Base-by-base conservation (phyloP, 2,888 invertebrate genomes). In the Branchinecta sandiegonensis region DNA sequence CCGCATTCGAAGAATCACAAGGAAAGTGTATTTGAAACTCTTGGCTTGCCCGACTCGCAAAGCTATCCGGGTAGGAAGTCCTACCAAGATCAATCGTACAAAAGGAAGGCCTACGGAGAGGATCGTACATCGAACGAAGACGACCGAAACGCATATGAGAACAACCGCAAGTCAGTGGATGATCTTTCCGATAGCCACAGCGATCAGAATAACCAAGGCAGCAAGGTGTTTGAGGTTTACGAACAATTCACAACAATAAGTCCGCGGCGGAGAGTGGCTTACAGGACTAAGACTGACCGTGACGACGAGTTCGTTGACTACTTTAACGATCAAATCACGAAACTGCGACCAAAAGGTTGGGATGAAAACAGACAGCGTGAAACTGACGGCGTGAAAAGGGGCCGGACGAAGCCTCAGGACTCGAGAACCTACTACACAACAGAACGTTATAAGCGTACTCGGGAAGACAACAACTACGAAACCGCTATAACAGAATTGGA, bases 271-370 rank as follows among this genome's bases (percentile, higher is more conserved):
- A 56, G 56, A 56, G 17, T n/a, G 17, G 17, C 14, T 14, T n/a
- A 8, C 17, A 56, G 17, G 17, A 17, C 56, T n/a, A 56, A 56
- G 17, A 56, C 1, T 56, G 56, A 56, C 1, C 56, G 56, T 14
- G 17, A 56, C 9, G 56, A 56, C 56, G 14, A 56, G 56, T 56
- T 56, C 17, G 56, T 56, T 56, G 56, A 56, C 56, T 56, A 56
- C 17, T 56, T 56, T 10, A 56, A 56, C 56, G 56, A 56, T 17
- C 56, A 56, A 17, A 56, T 56, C n/a, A 56, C 10, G 56, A n/a
- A 56, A 56, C 17, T 56, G 56, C n/a, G 56, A 56, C 56, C 56
- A 14, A 17, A 56, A 14, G 56, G n/a, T 14, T 56, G 56, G 56
- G 17, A 17, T 10, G 37, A 37, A 37, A 17, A 17, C 17, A 56